A percentile compares a stretch with the other conserved stretches of the same genome.
Conservation (phyloP, 2,888 invertebrate species). For the Cybosia mesomella region DNA sequence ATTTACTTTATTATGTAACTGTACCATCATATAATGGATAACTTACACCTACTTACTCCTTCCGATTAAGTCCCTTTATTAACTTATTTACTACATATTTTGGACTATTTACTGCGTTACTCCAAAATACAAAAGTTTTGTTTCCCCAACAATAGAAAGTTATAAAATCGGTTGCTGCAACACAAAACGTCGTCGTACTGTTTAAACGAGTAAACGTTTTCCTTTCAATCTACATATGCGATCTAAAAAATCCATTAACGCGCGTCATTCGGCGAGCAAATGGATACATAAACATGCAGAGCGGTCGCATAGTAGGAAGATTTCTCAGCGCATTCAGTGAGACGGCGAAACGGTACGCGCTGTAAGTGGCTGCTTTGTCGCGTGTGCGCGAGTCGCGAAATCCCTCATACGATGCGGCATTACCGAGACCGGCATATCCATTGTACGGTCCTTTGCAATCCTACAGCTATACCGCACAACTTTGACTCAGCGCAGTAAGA, state of each 20-base stretch:
- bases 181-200: conserved; percentile 8
- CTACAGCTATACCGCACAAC: conserved; percentile 41
- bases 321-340: conserved; percentile 71
- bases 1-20: too few relatives aligned
- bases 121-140: not conserved
- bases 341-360: conserved; percentile 64
- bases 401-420: conserved; percentile 64
- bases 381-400: conserved; percentile 58
- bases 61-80: too few relatives aligned
- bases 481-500: conserved; percentile 49
- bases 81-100: not conserved
- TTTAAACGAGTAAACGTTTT: conserved; percentile 32
- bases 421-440: conserved; percentile 49
- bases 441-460: conserved; percentile 37
- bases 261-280: conserved; percentile 66
- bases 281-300: conserved; percentile 75
- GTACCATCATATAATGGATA: not conserved
- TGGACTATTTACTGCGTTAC: not conserved
- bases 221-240: conserved; percentile 41
- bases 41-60: not conserved
- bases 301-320: conserved; percentile 60
- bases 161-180: not conserved
- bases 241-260: conserved; percentile 68
- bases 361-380: conserved; percentile 75
- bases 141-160: not conserved